Evolutionary conservation across 2,888 invertebrate species (phyloP).

Genomic region (Drosophila niveifrons): DNA sequence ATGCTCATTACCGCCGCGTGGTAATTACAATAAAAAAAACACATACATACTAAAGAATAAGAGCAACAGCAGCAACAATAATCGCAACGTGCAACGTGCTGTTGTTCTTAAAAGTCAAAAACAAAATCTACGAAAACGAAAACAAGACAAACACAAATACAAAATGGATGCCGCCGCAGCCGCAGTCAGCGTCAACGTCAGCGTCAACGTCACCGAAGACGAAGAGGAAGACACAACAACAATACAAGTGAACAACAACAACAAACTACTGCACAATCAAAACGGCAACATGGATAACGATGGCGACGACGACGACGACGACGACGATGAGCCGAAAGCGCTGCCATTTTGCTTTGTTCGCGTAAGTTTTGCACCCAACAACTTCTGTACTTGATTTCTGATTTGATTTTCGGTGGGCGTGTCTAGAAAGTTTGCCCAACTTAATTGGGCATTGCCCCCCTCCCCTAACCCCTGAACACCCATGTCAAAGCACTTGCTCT

Average conservation of each 20-base stretch:
- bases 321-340: slow-evolving; percentile 51
- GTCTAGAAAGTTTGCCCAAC: slow-evolving; percentile 18
- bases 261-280: slow-evolving; percentile 25
- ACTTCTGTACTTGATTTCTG: neutral
- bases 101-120: slow-evolving; percentile 17
- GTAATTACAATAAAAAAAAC: slow-evolving; percentile 36
- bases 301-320: slow-evolving; percentile 38
- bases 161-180: slow-evolving; percentile 40
- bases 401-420: neutral
- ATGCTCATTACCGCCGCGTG: slow-evolving; percentile 40
- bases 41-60: neutral
- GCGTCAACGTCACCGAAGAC: neutral
- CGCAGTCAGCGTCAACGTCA: slow-evolving; percentile 18
- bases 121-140: neutral
- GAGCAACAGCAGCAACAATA: neutral
- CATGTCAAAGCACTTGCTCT: neutral
- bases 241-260: slow-evolving; percentile 26
- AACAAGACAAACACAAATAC: too few relatives aligned
- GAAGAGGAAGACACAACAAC: slow-evolving; percentile 33
- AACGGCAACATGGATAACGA: slow-evolving; percentile 45
- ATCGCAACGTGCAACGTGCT: slow-evolving; percentile 26
- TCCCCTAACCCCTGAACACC: too few relatives aligned
- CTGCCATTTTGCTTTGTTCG: slow-evolving; percentile 61
- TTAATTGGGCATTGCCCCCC: neutral
- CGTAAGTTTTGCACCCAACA: slow-evolving; percentile 45